Conservation (phyloP, 1,140 invertebrate genomes). For the Anastatus disparis region DNA sequence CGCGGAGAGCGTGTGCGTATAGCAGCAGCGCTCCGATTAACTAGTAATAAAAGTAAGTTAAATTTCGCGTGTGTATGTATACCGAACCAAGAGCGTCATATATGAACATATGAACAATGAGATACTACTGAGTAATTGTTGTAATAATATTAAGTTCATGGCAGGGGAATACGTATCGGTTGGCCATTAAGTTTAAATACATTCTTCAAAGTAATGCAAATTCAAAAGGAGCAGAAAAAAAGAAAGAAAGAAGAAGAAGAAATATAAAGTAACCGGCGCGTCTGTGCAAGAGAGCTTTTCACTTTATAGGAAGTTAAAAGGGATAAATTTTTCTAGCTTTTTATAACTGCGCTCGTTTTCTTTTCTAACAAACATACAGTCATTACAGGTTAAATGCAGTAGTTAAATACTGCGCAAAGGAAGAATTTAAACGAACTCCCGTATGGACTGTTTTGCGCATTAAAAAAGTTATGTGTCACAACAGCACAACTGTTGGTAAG, state of each 20-base stretch:
- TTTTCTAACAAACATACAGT: conserved; percentile 36
- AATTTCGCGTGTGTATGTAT: too few species aligned
- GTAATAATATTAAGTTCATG: background rate
- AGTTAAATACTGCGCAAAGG: conserved; percentile 31
- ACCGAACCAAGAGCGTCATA: too few species aligned
- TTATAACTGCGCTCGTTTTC: background rate
- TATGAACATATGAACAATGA: too few species aligned
- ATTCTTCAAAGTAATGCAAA: conserved; percentile 6
- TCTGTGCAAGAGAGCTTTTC: conserved; percentile 1
- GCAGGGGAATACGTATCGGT: background rate
- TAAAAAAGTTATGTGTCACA: conserved; percentile 40
- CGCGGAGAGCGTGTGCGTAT: too few species aligned
- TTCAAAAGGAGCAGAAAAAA: too few species aligned
- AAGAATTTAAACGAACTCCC: conserved; percentile 38
- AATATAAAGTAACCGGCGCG: background rate
- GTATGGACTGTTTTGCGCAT: conserved; percentile 29
- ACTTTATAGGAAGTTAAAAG: conserved; percentile 19
- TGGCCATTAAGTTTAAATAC: background rate
- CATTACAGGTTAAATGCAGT: conserved; percentile 31
- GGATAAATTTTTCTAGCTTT: conserved; percentile 19
- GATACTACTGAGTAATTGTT: background rate
- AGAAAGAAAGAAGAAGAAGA: too few species aligned
- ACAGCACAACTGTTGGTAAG: conserved; percentile 9
- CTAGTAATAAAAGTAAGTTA: too few species aligned
- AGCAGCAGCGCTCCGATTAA: too few species aligned